These are phyloP conservation scores for Hyphantria cunea DNA, from an alignment of 1,140 invertebrate genomes.

Conservation along the genomic window DNA sequence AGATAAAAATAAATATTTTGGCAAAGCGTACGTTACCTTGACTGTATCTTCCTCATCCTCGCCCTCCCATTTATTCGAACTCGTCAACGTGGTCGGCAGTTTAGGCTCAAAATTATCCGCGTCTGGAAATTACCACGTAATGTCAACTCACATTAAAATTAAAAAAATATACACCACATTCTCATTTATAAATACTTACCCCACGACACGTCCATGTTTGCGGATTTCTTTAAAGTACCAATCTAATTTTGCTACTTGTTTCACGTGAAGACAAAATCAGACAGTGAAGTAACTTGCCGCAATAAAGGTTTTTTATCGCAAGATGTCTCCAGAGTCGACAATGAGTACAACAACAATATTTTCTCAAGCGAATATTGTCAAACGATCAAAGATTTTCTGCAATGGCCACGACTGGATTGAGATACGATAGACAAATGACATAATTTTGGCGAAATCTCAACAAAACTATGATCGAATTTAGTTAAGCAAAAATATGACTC, in stretches of 20 bases:
- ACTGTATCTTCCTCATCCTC: conserved; percentile 94
- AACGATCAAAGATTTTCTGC: conserved; percentile 76
- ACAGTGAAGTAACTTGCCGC: conserved; percentile 62
- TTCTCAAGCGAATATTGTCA: conserved; percentile 75
- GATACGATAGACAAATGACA: conserved; percentile 72
- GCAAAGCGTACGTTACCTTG: conserved; percentile 84
- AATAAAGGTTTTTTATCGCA: conserved; percentile 69
- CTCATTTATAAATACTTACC: conserved; percentile 57
- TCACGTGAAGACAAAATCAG: conserved; percentile 74
- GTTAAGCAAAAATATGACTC: conserved; percentile 80
- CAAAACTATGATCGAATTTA: conserved; percentile 73
- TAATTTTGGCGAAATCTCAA: conserved; percentile 77
- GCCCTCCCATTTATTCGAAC: conserved; percentile 91
- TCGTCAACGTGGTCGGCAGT: conserved; percentile 77
- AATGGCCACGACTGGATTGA: conserved; percentile 72
- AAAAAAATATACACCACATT: conserved; percentile 30
- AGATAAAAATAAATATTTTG: conserved; percentile 45
- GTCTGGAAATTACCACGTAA: conserved; percentile 67
- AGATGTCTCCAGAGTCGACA: conserved; percentile 79
- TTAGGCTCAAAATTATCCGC: conserved; percentile 81
- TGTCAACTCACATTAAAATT: conserved; percentile 37
- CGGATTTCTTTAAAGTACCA: conserved; percentile 58
- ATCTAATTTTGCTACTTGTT: conserved; percentile 69
- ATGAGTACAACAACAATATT: conserved; percentile 63
- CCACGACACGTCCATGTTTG: conserved; percentile 80